Conservation (phyloP, 2,797 vertebrate species). For the Poecilia gillii region DNA sequence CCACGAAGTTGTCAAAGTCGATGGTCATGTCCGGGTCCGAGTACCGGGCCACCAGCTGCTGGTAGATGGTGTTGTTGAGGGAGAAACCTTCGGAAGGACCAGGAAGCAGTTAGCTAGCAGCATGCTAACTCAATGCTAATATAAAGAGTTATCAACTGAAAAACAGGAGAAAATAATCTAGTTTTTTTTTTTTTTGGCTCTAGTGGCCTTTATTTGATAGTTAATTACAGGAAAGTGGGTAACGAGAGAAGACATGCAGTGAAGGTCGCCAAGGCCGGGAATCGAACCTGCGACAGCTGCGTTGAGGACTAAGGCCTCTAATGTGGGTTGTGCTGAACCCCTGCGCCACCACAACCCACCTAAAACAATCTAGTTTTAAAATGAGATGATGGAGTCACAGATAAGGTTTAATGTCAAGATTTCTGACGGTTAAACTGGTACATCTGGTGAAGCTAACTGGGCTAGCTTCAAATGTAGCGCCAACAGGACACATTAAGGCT, state of each 20-base stretch:
- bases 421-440: not conserved
- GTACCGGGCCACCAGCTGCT: conserved; percentile 78
- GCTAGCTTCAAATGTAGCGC: not conserved
- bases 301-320: too few relatives aligned
- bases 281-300: too few relatives aligned
- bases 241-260: too few relatives aligned
- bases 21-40: conserved; percentile 74
- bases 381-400: not conserved
- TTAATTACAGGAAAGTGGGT: too few relatives aligned
- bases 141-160: not conserved
- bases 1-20: conserved; percentile 83
- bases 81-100: conserved; percentile 69
- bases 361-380: not conserved
- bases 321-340: too few relatives aligned
- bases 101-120: not conserved
- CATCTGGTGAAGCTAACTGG: not conserved
- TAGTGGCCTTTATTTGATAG: too few relatives aligned
- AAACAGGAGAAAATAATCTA: not conserved
- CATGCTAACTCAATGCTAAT: not conserved
- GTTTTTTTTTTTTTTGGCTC: not conserved
- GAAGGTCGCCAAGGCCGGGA: too few relatives aligned
- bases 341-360: too few relatives aligned
- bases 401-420: not conserved
- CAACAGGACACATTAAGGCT: not conserved
- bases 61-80: conserved; percentile 78